phyloP scores from a whole-genome alignment of 2,113 vertebrate species.

The Anthoscopus minutus region DNA sequence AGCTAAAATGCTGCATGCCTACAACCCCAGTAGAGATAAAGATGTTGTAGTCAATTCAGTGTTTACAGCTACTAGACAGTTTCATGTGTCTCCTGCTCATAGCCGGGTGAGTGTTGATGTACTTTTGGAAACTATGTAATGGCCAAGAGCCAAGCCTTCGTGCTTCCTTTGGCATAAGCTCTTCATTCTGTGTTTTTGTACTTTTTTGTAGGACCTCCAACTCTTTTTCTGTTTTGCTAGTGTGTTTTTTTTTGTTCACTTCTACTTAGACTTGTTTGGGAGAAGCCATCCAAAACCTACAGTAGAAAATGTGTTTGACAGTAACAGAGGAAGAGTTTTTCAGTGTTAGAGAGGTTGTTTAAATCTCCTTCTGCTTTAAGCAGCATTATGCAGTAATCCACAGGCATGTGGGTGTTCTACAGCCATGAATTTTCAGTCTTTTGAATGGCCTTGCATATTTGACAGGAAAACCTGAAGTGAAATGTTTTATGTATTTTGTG shows the following conservation, averaged over 20 bases:
- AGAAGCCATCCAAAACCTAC: not conserved
- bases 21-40: conserved; percentile 90
- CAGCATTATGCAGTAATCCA: not conserved
- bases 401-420: not conserved
- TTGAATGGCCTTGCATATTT: not conserved
- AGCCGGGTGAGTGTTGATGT: conserved; percentile 84
- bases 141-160: conserved; percentile 40
- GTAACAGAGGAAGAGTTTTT: not conserved
- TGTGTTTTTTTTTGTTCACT: not conserved
- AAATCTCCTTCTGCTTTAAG: not conserved
- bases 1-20: conserved; percentile 88
- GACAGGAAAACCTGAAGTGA: not conserved
- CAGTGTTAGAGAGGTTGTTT: not conserved
- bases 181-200: conserved; percentile 25
- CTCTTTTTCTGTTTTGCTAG: conserved; percentile 7
- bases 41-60: conserved; percentile 90
- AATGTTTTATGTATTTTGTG: conserved; percentile 2
- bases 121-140: conserved; percentile 56
- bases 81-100: conserved; percentile 91
- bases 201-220: conserved; percentile 1
- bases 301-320: conserved; percentile 1
- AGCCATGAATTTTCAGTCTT: not conserved
- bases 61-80: conserved; percentile 91
- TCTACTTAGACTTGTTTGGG: not conserved
- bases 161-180: conserved; percentile 59